Percentiles rank a stretch among this genome's conserved stretches.
These are phyloP conservation scores for Chionis minor DNA, from an alignment of 2,113 vertebrate species.

Conservation along the genomic window DNA sequence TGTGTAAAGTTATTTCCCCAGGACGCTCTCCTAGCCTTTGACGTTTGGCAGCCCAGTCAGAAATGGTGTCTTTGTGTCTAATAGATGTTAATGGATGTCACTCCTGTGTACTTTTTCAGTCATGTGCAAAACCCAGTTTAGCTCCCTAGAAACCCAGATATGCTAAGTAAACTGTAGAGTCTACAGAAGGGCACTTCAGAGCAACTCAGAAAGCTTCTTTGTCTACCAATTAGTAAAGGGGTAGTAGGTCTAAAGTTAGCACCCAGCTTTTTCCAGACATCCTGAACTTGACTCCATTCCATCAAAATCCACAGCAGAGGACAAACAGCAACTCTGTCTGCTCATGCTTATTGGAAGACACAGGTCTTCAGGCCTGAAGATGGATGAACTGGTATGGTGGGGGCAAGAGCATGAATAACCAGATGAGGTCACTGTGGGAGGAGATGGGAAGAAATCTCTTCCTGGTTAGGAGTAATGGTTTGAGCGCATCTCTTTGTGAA, in stretches of 20 bases:
- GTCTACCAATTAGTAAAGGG: background rate
- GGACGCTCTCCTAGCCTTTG: background rate
- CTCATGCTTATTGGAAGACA: background rate
- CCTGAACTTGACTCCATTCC: background rate
- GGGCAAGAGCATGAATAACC: background rate
- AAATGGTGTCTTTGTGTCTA: background rate
- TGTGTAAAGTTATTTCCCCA: background rate
- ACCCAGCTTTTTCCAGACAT: background rate
- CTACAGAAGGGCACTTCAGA: background rate
- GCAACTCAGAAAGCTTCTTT: background rate
- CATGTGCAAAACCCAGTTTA: background rate
- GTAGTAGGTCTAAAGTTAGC: background rate
- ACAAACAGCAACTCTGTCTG: background rate
- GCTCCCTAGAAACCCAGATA: background rate
- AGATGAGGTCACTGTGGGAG: background rate
- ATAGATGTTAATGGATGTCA: background rate
- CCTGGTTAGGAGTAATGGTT: background rate
- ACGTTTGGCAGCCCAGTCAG: background rate
- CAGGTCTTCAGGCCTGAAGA: background rate
- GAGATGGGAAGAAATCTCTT: background rate
- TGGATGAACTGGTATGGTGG: background rate
- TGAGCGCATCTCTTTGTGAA: background rate
- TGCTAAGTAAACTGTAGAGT: background rate
- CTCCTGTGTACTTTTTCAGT: background rate
- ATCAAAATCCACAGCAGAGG: background rate